Conservation (phyloP, 1,140 invertebrate genomes). For the Rhagoletis zephyria region DNA sequence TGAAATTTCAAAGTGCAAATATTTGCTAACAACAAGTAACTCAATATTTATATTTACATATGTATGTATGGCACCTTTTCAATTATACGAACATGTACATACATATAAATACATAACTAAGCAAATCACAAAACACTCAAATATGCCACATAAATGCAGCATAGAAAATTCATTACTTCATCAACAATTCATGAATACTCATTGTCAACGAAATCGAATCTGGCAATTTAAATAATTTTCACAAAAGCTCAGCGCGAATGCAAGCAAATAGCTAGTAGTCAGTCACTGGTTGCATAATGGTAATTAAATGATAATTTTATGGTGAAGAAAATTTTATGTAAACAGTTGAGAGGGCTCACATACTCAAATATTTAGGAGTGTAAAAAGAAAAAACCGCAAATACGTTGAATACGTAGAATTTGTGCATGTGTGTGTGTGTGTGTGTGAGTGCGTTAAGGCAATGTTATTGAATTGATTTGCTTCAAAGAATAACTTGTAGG, state of each 20-base stretch:
- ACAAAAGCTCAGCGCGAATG: neutral
- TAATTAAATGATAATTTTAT: conserved; percentile 45
- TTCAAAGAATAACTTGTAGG: too few relatives aligned
- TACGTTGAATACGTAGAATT: neutral
- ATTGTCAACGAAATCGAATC: conserved; percentile 8
- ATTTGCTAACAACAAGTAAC: conserved; percentile 28
- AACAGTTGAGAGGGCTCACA: neutral
- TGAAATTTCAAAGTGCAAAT: conserved; percentile 30
- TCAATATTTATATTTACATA: conserved; percentile 3
- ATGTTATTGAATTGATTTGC: neutral
- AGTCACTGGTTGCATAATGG: too few relatives aligned
- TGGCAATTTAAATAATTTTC: neutral
- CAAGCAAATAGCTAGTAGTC: neutral
- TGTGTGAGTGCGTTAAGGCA: neutral
- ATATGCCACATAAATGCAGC: neutral
- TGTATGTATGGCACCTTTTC: neutral
- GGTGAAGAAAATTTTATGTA: neutral
- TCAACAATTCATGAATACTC: conserved; percentile 23
- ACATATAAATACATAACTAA: neutral
- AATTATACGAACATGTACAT: neutral
- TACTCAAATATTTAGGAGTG: neutral
- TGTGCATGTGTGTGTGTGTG: neutral
- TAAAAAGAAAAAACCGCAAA: neutral
- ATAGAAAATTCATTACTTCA: conserved; percentile 29
- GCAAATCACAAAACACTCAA: conserved; percentile 17